Conservation (phyloP, 2,113 vertebrate genomes). For the Gracilinanus agilis region DNA sequence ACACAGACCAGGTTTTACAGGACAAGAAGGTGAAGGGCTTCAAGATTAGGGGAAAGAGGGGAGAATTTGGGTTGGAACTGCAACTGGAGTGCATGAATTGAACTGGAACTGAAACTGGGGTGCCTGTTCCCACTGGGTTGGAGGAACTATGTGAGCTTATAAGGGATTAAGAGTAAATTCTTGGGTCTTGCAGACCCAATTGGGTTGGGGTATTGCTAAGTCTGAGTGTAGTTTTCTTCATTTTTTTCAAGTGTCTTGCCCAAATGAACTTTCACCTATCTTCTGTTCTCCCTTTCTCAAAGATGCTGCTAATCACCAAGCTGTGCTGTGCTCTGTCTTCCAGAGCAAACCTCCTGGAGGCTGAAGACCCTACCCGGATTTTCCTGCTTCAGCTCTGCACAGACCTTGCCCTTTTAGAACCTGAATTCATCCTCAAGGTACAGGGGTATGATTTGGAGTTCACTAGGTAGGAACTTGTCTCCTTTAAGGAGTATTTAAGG, state of each 20-base stretch:
- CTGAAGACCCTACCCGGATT: slow-evolving; percentile 61
- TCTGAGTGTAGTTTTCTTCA: slow-evolving; percentile 1
- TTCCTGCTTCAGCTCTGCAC: slow-evolving; percentile 80
- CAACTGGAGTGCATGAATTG: neutral
- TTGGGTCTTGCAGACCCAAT: neutral
- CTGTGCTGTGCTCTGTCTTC: slow-evolving; percentile 87
- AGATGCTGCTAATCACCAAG: slow-evolving; percentile 88
- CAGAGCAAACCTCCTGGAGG: slow-evolving; percentile 76
- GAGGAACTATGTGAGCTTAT: neutral
- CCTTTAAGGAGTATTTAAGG: neutral
- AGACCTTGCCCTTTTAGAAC: slow-evolving; percentile 85
- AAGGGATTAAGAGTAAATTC: neutral
- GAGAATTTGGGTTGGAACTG: neutral
- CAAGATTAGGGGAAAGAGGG: slow-evolving; percentile 8
- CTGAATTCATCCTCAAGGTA: slow-evolving; percentile 94
- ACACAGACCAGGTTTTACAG: slow-evolving; percentile 52
- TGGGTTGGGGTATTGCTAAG: neutral
- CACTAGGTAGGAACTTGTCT: neutral
- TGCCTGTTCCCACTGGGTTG: neutral
- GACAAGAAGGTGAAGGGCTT: slow-evolving; percentile 68
- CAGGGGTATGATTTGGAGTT: neutral
- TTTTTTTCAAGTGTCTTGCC: neutral
- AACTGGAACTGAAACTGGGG: neutral
- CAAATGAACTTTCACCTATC: neutral
- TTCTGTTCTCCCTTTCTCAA: neutral